Evolutionary conservation across 2,113 vertebrate genomes (phyloP).

Genomic region (Nycticebus coucang): DNA sequence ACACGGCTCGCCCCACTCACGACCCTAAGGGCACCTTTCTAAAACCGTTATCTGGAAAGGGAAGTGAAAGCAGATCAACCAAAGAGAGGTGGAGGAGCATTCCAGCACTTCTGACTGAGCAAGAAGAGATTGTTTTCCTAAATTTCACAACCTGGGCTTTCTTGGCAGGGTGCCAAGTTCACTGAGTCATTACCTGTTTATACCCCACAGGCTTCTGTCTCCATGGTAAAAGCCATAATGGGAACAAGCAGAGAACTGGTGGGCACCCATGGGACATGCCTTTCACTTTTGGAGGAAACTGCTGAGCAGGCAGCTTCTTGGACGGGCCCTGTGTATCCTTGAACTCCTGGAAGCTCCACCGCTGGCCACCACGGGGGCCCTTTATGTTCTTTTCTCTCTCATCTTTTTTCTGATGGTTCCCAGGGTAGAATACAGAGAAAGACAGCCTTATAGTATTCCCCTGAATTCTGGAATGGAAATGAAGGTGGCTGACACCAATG

Average conservation of each 20-base stretch:
- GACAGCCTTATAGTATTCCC: neutral
- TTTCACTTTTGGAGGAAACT: conserved; percentile 53
- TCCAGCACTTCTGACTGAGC: neutral
- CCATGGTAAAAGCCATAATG: neutral
- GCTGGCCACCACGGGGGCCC: neutral
- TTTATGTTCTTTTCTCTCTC: neutral
- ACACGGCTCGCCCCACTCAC: neutral
- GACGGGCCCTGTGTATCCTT: neutral
- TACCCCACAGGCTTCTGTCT: neutral
- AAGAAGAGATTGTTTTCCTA: conserved; percentile 45
- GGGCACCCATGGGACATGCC: neutral
- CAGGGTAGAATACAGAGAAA: neutral
- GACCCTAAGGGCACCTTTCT: conserved; percentile 47
- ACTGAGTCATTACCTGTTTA: conserved; percentile 80
- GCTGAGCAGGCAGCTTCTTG: neutral
- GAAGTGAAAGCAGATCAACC: conserved; percentile 47
- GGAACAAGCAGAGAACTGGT: neutral
- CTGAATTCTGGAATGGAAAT: neutral
- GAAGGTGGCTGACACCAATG: no score
- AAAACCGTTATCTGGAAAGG: conserved; percentile 71
- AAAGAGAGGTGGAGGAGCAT: conserved; percentile 2
- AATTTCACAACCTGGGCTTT: conserved; percentile 47
- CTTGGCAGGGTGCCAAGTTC: conserved; percentile 66
- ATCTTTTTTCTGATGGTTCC: neutral
- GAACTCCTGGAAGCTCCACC: no score